phyloP scores from a whole-genome alignment of 2,113 vertebrate species.

The Bufo bufo region DNA sequence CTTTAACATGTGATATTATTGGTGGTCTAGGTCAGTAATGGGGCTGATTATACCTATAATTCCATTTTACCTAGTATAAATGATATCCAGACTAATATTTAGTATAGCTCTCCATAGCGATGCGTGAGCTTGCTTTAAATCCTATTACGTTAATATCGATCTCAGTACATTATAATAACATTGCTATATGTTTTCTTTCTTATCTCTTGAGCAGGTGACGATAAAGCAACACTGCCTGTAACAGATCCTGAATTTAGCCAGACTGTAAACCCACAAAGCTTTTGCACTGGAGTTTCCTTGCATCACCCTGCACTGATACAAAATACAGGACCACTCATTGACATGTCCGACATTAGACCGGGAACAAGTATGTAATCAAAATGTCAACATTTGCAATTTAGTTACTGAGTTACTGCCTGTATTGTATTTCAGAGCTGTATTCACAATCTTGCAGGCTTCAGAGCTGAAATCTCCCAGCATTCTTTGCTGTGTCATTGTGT shows the following conservation, averaged over 20 bases:
- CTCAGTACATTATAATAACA: constrained; percentile 31
- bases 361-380: constrained; percentile 87
- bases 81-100: no score
- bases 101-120: no score
- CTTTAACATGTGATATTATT: no score
- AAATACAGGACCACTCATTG: constrained; percentile 95
- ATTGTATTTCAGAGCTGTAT: no score
- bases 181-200: not conserved
- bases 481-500: no score
- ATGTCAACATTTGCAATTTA: not conserved
- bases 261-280: constrained; percentile 96
- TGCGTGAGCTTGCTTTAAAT: not conserved
- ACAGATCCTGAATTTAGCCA: constrained; percentile 96
- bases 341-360: constrained; percentile 98
- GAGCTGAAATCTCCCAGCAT: no score
- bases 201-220: constrained; percentile 79
- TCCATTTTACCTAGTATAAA: no score
- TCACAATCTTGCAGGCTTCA: no score
- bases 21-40: no score
- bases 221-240: constrained; percentile 96
- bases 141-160: not conserved
- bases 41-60: no score
- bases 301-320: constrained; percentile 96
- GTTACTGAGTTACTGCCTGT: no score
- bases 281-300: constrained; percentile 94